Evolutionary conservation across 2,797 vertebrate species (phyloP), one percentile per base, ranked within the genome.

Genomic region (Clarias platycephalus): DNA sequence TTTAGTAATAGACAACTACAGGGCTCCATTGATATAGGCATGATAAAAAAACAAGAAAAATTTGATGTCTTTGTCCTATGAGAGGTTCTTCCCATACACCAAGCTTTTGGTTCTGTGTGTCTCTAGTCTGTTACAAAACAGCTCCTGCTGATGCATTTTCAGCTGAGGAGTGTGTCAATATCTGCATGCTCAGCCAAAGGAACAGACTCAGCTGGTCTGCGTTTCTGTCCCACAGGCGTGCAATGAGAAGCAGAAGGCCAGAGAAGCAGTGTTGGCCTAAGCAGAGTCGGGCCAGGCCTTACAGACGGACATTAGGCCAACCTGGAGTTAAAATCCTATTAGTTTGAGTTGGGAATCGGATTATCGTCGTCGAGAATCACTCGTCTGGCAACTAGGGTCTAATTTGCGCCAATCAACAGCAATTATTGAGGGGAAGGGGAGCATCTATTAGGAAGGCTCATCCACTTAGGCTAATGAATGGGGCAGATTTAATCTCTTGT

Each of bases 401-500:
- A 95, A 95, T 96, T 95, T 96, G 95, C 91, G 95, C 95, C 95
- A 96, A 95, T 96, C 95, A 96, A 95, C 94, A 87, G 94, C 95
- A 95, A 95, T 96, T 95, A 96, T 95, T 95, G 95, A 96, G 95
- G 95, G 95, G 95, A 96, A 96, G 95, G 88, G 94, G 95, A 95
- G 94, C 95, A 93, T 95, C 94, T 96, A 96, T 95, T 96, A 96
- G 95, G 93, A 93, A 93, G 93, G 92, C 93, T 96, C 95, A 96
- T 96, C 95, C 95, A 95, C 95, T 96, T 95, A 96, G 95, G 92
- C 95, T 96, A 96, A 96, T 96, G 95, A 96, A 96, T 95, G 95
- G 93, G 94, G 93, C 93, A 96, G 95, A 96, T 96, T 95, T 93
- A 95, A 95, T 95, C 95, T 95, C 88, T 89, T 92, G 93, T 92